Evolutionary conservation across 2,797 vertebrate genomes (phyloP), one percentile per base, ranked within the genome.

Genomic region (Neolamprologus multifasciatus): DNA sequence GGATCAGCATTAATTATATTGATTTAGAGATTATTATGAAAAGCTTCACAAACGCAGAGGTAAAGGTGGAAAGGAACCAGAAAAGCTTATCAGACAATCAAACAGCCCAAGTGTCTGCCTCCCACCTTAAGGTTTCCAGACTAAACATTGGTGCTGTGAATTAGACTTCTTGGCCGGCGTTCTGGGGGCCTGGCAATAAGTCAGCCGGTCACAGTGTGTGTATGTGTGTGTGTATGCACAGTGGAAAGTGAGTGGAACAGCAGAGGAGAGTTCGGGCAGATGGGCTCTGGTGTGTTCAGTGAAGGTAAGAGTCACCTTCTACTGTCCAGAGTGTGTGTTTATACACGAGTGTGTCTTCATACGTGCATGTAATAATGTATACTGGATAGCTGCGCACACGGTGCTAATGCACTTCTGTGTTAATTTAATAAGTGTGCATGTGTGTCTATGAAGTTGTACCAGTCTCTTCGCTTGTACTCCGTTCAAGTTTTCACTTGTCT

Each of bases 271-370:
- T 84, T 84, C 21, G 9, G 92, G 91, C 93, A 96, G 92, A 94
- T 94, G 92, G 90, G 90, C 89, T 93, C 84, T 88, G 80, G 92
- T 93, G 90, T 93, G 92, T 90, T 92, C 91, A 91, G 83, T 92
- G 94, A 93, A 95, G 92, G 90, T 89, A 90, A 93, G 93, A 94
- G 94, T 95, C 95, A 96, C 95, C 94, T 96, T 96, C 91, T 85
- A 92, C 90, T 92, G 94, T 93, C 91, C 93, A 87, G 87, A 81
- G 84, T 86, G 83, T 90, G 90, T 81, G 85, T 55, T n/a, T 78
- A 19, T 84, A 8, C 45, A 19, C 21, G 26, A 17, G 64, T 76
- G 64, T 76, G 57, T 78, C 77, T 43, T 23, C 59, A 36, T 77
- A 11, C 19, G 78, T n/a, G 40, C 80, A 21, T 62, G 52, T 80